Evolutionary conservation across 1,140 invertebrate species (phyloP).

Genomic region (Conus betulinus): DNA sequence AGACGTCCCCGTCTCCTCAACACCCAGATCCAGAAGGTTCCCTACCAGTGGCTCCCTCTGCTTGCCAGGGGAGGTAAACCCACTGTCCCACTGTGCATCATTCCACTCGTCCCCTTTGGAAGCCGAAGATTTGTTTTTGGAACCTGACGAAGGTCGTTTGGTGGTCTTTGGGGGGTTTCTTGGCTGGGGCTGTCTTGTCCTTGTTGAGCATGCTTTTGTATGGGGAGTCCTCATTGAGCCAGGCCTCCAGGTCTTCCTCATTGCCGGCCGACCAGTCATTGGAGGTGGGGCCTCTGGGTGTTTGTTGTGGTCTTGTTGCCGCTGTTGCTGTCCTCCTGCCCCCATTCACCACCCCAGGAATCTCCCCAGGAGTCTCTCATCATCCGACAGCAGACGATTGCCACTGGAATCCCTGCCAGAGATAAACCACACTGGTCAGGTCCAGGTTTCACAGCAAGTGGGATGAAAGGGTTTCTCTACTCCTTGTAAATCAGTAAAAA

Average conservation of each 20-base stretch:
- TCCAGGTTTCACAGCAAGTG: no score
- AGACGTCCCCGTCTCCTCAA: constrained; percentile 43
- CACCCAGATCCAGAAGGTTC: constrained; percentile 66
- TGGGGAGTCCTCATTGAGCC: constrained; percentile 63
- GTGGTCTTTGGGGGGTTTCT: constrained; percentile 41
- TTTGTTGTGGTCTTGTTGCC: background rate
- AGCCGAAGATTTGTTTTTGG: constrained; percentile 57
- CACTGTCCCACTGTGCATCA: constrained; percentile 64
- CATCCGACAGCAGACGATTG: constrained; percentile 62
- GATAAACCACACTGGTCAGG: background rate
- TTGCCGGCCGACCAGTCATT: constrained; percentile 52
- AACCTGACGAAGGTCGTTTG: constrained; percentile 43
- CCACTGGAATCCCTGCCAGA: constrained; percentile 62
- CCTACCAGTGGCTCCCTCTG: constrained; percentile 69
- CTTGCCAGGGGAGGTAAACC: constrained; percentile 59
- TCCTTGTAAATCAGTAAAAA: no score
- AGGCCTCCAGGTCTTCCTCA: constrained; percentile 67
- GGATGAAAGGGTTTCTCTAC: no score
- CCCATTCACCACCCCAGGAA: constrained; percentile 56
- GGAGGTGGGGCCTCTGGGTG: constrained; percentile 34
- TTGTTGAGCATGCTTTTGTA: constrained; percentile 32
- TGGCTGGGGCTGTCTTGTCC: constrained; percentile 46
- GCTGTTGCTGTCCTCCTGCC: constrained; percentile 34
- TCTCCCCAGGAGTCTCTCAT: constrained; percentile 69
- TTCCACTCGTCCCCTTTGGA: constrained; percentile 59